Evolutionary conservation across 2,797 vertebrate species (phyloP).

Genomic region (Yasuhikotakia modesta): DNA sequence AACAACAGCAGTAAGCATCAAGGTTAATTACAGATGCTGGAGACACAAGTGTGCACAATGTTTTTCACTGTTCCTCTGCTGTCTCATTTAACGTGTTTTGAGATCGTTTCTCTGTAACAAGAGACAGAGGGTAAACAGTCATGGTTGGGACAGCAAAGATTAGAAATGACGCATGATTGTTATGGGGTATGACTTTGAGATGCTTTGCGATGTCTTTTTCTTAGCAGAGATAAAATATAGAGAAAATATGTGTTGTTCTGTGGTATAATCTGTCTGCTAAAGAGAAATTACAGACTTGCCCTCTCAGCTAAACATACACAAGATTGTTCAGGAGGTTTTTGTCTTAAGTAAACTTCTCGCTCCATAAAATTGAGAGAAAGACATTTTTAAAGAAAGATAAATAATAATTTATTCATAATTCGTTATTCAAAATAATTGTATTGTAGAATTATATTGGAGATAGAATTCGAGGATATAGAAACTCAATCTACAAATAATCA

Average conservation of each 20-base stretch:
- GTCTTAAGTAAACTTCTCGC: background rate
- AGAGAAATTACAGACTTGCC: constrained; percentile 76
- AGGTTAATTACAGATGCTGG: constrained; percentile 83
- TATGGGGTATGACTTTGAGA: constrained; percentile 46
- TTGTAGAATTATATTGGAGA: background rate
- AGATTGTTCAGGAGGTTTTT: constrained; percentile 75
- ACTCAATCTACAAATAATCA: no score
- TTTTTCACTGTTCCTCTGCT: constrained; percentile 34
- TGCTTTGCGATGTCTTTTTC: constrained; percentile 47
- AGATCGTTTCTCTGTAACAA: constrained; percentile 66
- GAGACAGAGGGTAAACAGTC: constrained; percentile 63
- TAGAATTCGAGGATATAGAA: background rate
- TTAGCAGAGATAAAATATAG: constrained; percentile 71
- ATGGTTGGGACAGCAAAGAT: constrained; percentile 61
- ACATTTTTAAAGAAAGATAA: no score
- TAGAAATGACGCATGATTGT: constrained; percentile 65
- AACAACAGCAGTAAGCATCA: constrained; percentile 81
- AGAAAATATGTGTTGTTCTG: constrained; percentile 72
- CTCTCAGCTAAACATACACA: constrained; percentile 69
- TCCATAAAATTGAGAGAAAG: background rate
- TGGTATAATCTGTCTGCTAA: constrained; percentile 75
- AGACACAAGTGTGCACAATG: constrained; percentile 61
- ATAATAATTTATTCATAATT: no score
- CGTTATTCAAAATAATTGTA: background rate
- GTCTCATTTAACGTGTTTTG: constrained; percentile 61